Base-by-base conservation (phyloP, 2,113 vertebrate species). In the Cinclus mexicanus region DNA sequence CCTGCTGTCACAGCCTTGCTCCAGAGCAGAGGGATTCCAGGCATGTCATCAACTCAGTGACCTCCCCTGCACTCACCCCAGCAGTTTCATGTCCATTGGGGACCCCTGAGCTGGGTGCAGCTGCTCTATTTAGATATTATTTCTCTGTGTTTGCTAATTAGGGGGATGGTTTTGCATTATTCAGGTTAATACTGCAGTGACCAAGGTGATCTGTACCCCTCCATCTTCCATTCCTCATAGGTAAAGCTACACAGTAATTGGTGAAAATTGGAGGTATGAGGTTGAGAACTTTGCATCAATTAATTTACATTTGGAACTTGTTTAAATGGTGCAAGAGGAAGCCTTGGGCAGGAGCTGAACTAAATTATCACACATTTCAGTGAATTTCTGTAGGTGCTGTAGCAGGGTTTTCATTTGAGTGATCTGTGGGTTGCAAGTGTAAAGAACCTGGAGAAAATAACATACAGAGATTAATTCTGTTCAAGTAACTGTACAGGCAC, bases 191-290 rank as follows among this genome's bases (percentile, higher is more conserved):
- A 2, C 37, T 33, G 44, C 25, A 25, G 33, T 37, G 61, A 5
- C 18, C 12, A 2, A 11, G n/a, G 24, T 25, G 39, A 37, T 10
- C 21, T n/a, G 7, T 18, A 22, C 7, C 13, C 14, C 12, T 44
- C 22, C 5, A 0, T 39, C 69, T 44, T 31, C 46, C 4, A 1
- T n/a, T 83, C 2, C 0, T 35, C 46, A 4, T 4, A 12, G 53
- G 26, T 14, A 23, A 11, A 82, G 12, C 39, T 42, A 0, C 0
- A 1, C 1, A 13, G n/a, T 6, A 63, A 13, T 2, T 53, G 52
- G 44, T 75, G 49, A 31, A 72, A 41, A 17, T 11, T 1, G 19
- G 46, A 49, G 47, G 21, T 31, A 7, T 33, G 55, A 69, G 8
- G 6, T 49, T 49, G 79, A 28, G 56, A 70, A 49, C 15, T 69